A percentile compares a stretch with the other conserved stretches of the same genome.
Evolutionary conservation across 2,113 vertebrate species (phyloP).

Genomic region (Zootoca vivipara): DNA sequence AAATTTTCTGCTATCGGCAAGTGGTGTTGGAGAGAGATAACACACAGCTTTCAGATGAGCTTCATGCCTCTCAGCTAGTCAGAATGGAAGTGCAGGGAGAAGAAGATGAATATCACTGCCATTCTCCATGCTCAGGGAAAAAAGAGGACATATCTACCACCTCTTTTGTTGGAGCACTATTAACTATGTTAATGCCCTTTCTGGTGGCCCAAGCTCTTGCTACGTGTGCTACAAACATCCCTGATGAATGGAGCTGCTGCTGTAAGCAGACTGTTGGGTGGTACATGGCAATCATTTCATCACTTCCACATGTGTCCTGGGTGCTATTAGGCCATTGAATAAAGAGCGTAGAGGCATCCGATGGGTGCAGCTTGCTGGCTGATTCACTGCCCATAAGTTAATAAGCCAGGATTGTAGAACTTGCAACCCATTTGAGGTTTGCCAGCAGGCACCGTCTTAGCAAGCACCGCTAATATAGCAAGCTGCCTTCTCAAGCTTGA

Average conservation of each 20-base stretch:
- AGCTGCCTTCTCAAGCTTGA: conserved; percentile 1
- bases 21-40: neutral
- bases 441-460: neutral
- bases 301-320: neutral
- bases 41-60: conserved; percentile 19
- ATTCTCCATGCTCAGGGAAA: neutral
- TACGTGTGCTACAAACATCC: neutral
- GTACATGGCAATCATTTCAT: neutral
- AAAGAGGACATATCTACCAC: neutral
- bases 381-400: neutral
- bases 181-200: neutral
- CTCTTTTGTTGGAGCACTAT: accelerated
- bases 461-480: neutral
- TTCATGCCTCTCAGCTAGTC: neutral
- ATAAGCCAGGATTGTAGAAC: conserved; percentile 5
- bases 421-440: conserved; percentile 10
- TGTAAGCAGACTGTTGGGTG: accelerated
- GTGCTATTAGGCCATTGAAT: neutral
- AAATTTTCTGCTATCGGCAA: neutral
- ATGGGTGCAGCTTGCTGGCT: neutral
- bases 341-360: neutral
- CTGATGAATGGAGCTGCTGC: neutral
- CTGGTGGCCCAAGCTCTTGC: neutral
- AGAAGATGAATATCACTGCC: neutral
- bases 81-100: neutral